These are phyloP conservation scores for Pharmacophagus antenor DNA, from an alignment of 2,888 invertebrate genomes.

Conservation along the genomic window DNA sequence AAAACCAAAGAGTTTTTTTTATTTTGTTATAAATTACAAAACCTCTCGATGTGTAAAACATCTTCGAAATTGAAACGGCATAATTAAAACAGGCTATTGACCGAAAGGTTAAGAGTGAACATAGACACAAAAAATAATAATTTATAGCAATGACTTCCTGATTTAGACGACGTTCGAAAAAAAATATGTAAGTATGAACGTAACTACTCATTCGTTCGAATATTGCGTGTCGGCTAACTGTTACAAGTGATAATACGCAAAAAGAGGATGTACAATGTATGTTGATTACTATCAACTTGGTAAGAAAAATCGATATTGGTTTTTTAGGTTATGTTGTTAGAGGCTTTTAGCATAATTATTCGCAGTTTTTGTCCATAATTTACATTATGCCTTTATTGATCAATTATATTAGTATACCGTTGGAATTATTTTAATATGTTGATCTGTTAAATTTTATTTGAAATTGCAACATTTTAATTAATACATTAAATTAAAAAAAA, in stretches of 20 bases:
- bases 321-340: background rate
- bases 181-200: constrained; percentile 1
- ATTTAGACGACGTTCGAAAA: constrained; percentile 1
- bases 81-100: constrained; percentile 19
- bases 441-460: no score
- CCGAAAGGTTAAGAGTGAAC: constrained; percentile 21
- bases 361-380: background rate
- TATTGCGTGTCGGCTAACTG: constrained; percentile 21
- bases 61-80: constrained; percentile 14
- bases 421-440: no score
- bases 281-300: background rate
- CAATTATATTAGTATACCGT: no score
- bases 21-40: background rate
- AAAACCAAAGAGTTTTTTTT: background rate
- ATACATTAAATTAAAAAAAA: no score
- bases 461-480: no score
- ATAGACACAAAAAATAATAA: constrained; percentile 8
- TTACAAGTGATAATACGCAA: constrained; percentile 12
- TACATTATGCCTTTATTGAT: background rate
- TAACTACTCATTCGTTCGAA: constrained; percentile 6
- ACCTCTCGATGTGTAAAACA: background rate
- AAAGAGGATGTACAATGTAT: constrained; percentile 6
- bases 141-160: constrained; percentile 21
- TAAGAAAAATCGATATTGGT: background rate
- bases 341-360: background rate